Evolutionary conservation across 2,888 invertebrate genomes (phyloP).

Genomic region (Dolichopus griseipennis): DNA sequence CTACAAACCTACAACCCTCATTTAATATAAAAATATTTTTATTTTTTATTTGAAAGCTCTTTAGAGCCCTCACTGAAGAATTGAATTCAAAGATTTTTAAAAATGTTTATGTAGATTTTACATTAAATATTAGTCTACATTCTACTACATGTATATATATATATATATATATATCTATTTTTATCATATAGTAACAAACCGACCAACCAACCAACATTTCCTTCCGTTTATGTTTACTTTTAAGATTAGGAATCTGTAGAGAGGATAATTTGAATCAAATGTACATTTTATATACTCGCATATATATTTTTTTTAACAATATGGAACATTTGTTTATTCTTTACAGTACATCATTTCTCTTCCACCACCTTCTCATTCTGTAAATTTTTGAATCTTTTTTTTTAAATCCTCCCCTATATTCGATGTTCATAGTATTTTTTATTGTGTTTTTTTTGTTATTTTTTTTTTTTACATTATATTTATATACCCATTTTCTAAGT

Average conservation of each 20-base stretch:
- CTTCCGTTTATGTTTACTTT: constrained; percentile 8
- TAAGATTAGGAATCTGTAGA: background rate
- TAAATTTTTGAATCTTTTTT: background rate
- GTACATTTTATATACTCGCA: background rate
- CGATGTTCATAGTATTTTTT: background rate
- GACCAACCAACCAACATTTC: background rate
- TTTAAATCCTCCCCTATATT: background rate
- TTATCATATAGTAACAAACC: no score
- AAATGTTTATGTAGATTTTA: no score
- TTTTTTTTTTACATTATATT: background rate
- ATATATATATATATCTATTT: no score
- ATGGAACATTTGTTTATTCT: constrained; percentile 2
- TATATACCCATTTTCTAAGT: background rate
- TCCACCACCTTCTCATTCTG: no score
- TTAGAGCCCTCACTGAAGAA: background rate
- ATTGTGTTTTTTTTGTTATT: background rate
- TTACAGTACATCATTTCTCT: no score
- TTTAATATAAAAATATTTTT: background rate
- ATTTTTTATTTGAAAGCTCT: background rate
- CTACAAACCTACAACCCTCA: background rate
- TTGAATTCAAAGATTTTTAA: background rate
- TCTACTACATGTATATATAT: no score
- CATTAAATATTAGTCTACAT: no score
- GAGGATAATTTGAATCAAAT: background rate
- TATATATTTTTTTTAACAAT: background rate